Conservation (phyloP, 2,888 invertebrate species). For the Electrophaes corylata region DNA sequence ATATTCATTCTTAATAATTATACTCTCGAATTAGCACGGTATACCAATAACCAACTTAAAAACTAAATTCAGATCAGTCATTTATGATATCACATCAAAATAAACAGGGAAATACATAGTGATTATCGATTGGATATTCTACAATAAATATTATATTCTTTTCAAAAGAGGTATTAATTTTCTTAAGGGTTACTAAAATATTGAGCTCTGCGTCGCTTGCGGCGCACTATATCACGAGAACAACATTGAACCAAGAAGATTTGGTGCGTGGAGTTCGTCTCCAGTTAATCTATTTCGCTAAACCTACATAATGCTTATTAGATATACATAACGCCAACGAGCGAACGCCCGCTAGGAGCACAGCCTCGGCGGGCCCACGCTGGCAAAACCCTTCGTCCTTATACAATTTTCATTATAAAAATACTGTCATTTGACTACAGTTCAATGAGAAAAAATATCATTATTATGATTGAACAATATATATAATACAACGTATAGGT, state of each 20-base stretch:
- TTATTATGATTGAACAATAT: constrained; percentile 75
- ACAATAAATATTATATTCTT: constrained; percentile 78
- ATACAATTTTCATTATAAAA: constrained; percentile 84
- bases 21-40: constrained; percentile 84
- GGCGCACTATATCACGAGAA: constrained; percentile 83
- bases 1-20: constrained; percentile 84
- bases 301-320: constrained; percentile 85
- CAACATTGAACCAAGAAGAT: constrained; percentile 82
- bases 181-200: constrained; percentile 84
- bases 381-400: constrained; percentile 77
- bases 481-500: constrained; percentile 72
- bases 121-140: constrained; percentile 81
- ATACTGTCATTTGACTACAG: constrained; percentile 86
- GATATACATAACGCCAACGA: constrained; percentile 75
- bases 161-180: constrained; percentile 85
- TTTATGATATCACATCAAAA: constrained; percentile 86
- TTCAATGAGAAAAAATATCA: constrained; percentile 80
- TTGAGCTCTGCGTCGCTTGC: constrained; percentile 82
- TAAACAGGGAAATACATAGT: constrained; percentile 84
- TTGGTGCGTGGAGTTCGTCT: constrained; percentile 81
- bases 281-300: constrained; percentile 82
- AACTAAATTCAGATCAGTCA: constrained; percentile 86
- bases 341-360: constrained; percentile 40
- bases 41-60: constrained; percentile 84
- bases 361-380: constrained; percentile 40